Percentiles rank a stretch among this genome's conserved stretches.
phyloP scores from a whole-genome alignment of 2,113 vertebrate species.

The Hyperopisus bebe region DNA sequence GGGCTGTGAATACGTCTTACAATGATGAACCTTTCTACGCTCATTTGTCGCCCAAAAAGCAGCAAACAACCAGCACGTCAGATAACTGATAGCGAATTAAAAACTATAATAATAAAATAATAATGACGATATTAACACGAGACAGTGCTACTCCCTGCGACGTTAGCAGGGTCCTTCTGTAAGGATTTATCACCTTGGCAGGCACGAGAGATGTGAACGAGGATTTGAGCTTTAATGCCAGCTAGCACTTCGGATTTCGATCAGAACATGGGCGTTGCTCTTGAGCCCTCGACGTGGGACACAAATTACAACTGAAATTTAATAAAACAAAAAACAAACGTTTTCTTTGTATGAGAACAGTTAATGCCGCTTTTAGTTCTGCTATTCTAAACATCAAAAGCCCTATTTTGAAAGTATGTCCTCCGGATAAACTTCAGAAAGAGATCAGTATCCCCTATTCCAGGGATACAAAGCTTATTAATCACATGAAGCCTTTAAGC shows the following conservation, averaged over 20 bases:
- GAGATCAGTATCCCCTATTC: background rate
- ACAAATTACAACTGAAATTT: background rate
- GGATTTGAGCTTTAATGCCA: background rate
- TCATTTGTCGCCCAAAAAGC: background rate
- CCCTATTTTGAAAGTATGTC: background rate
- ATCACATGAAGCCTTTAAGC: background rate
- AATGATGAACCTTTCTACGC: background rate
- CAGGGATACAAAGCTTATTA: background rate
- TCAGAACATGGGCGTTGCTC: background rate
- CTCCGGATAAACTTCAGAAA: background rate
- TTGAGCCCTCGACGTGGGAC: background rate
- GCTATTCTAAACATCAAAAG: background rate
- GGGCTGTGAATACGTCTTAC: background rate
- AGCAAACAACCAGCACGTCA: background rate
- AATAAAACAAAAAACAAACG: background rate
- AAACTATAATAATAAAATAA: background rate
- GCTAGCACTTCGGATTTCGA: background rate
- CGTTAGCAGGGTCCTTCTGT: background rate
- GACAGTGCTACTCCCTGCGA: background rate
- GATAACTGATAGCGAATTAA: background rate
- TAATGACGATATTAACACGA: background rate
- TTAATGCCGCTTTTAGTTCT: background rate
- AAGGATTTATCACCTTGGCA: background rate
- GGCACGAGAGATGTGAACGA: background rate
- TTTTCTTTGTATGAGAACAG: background rate